These are phyloP conservation scores for Noctua janthe DNA, from an alignment of 2,888 invertebrate species.

Conservation along the genomic window DNA sequence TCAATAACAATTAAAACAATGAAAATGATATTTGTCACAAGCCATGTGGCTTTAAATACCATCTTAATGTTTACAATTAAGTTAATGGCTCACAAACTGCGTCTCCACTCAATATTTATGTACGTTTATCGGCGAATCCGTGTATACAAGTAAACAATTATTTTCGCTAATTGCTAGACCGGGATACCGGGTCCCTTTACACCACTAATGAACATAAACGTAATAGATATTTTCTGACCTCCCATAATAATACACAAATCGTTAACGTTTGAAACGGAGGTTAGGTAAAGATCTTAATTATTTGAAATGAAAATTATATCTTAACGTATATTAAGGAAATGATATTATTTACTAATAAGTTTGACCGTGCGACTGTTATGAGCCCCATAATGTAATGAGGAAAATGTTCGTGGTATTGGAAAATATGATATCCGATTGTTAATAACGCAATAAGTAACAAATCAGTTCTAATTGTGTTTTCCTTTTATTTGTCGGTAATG, in stretches of 20 bases:
- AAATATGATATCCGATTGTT: slow-evolving; percentile 49
- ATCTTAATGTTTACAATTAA: slow-evolving; percentile 77
- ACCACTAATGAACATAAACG: slow-evolving; percentile 88
- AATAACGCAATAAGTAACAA: slow-evolving; percentile 46
- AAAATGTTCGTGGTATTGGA: slow-evolving; percentile 48
- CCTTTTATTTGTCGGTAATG: slow-evolving; percentile 21
- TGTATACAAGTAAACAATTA: slow-evolving; percentile 88
- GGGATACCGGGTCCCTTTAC: slow-evolving; percentile 80
- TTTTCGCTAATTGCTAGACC: slow-evolving; percentile 86
- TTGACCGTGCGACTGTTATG: slow-evolving; percentile 41
- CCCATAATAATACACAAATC: slow-evolving; percentile 77
- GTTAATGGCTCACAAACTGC: slow-evolving; percentile 83
- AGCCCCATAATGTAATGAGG: slow-evolving; percentile 50
- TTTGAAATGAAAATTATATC: slow-evolving; percentile 52
- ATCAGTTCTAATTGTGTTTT: slow-evolving; percentile 45
- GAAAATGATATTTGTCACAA: slow-evolving; percentile 38
- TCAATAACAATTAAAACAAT: slow-evolving; percentile 54
- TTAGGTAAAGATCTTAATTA: slow-evolving; percentile 63
- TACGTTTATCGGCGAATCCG: slow-evolving; percentile 82
- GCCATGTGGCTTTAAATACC: slow-evolving; percentile 56
- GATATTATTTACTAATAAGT: slow-evolving; percentile 53
- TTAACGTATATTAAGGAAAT: slow-evolving; percentile 11
- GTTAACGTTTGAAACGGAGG: slow-evolving; percentile 70
- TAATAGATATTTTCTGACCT: slow-evolving; percentile 89
- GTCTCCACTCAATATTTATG: slow-evolving; percentile 83